Conservation (phyloP, 1,140 invertebrate species). For the Maconellicoccus hirsutus region DNA sequence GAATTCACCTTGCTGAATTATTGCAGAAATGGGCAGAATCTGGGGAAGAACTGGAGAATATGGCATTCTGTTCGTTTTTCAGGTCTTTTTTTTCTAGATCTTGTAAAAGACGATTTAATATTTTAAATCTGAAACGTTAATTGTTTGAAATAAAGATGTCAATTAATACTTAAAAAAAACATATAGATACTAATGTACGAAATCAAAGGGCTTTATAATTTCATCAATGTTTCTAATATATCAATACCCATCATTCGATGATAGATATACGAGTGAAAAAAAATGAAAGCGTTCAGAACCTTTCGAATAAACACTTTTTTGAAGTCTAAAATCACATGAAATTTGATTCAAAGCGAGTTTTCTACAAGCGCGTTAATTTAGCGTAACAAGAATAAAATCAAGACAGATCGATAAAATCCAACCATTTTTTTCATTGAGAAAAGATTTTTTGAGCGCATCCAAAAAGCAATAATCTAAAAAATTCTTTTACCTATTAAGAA, state of each 20-base stretch:
- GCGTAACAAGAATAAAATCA: not conserved
- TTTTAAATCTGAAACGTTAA: slow-evolving; percentile 18
- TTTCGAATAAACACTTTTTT: no score
- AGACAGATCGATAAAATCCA: no score
- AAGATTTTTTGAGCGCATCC: not conserved
- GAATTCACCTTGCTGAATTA: not conserved
- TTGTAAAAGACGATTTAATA: slow-evolving; percentile 12
- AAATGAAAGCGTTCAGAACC: no score
- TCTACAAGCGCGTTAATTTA: not conserved
- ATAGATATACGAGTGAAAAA: no score
- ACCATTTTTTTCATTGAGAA: no score
- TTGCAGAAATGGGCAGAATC: slow-evolving; percentile 19
- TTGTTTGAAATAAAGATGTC: not conserved
- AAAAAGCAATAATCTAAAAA: not conserved
- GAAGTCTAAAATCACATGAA: no score
- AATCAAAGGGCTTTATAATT: slow-evolving; percentile 10
- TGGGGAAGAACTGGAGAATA: not conserved
- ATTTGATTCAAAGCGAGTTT: not conserved
- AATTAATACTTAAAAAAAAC: not conserved
- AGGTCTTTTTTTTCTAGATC: slow-evolving; percentile 4
- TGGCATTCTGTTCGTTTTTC: not conserved
- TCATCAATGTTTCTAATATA: no score
- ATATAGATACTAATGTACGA: slow-evolving; percentile 9
- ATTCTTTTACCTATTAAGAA: not conserved
- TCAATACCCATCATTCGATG: no score